phyloP scores from a whole-genome alignment of 2,113 vertebrate genomes.

The Brevimyrus niger region DNA sequence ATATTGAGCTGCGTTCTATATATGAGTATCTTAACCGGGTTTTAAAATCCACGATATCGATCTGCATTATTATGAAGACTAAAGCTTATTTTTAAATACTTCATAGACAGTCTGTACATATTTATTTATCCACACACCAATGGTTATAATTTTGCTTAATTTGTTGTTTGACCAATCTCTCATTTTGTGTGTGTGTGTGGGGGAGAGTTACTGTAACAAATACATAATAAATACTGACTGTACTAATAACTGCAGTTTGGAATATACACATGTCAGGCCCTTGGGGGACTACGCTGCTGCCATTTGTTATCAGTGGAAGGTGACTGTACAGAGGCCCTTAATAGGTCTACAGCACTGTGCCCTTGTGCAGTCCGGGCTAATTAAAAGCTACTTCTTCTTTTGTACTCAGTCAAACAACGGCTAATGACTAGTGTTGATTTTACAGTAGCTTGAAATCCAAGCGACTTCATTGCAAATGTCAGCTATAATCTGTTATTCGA shows the following conservation, averaged over 20 bases:
- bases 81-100: neutral
- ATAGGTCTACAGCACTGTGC: neutral
- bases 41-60: neutral
- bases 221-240: neutral
- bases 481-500: neutral
- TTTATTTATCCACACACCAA: neutral
- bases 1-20: neutral
- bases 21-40: neutral
- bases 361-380: neutral
- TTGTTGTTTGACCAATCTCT: neutral
- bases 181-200: neutral
- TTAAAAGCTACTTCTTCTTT: neutral
- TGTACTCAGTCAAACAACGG: neutral
- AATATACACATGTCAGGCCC: neutral
- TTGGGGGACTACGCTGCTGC: neutral
- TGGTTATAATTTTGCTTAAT: neutral
- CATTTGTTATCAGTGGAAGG: neutral
- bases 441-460: neutral
- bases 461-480: neutral
- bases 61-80: neutral
- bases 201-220: neutral
- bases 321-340: neutral
- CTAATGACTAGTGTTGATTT: neutral
- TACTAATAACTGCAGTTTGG: neutral
- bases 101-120: neutral